phyloP scores from a whole-genome alignment of 2,797 vertebrate species.

The Mionectes olivaceus region DNA sequence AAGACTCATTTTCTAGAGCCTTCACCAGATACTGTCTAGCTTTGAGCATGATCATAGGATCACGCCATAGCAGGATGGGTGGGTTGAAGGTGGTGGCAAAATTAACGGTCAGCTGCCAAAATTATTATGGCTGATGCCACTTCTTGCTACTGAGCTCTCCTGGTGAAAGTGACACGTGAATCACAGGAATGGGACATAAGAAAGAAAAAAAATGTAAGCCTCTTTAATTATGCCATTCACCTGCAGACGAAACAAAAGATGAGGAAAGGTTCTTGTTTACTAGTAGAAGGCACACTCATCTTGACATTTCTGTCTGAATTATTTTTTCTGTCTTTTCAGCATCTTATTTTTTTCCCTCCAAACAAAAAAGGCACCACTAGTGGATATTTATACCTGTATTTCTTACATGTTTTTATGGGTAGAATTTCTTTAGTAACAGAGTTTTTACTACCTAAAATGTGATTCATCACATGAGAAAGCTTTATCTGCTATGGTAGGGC shows the following conservation, averaged over 20 bases:
- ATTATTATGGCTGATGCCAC: neutral
- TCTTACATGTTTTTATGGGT: neutral
- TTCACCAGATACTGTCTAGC: neutral
- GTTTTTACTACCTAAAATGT: neutral
- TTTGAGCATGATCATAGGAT: neutral
- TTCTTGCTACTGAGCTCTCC: neutral
- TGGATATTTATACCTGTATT: neutral
- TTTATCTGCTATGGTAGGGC: neutral
- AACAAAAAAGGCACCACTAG: neutral
- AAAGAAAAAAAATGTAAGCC: neutral
- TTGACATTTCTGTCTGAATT: neutral
- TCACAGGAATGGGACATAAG: neutral
- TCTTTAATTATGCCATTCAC: neutral
- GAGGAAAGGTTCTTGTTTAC: neutral
- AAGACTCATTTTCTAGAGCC: neutral
- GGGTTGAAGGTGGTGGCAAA: slow-evolving; percentile 3
- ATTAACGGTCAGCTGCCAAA: neutral
- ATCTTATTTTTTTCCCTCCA: accelerated
- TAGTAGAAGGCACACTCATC: neutral
- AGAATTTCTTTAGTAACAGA: neutral
- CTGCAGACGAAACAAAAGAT: neutral
- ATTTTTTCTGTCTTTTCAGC: neutral
- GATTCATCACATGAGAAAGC: neutral
- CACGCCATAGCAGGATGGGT: neutral
- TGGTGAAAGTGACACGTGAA: neutral